These are phyloP conservation scores for Rhombomys opimus DNA, from an alignment of 2,113 vertebrate species.

Conservation along the genomic window DNA sequence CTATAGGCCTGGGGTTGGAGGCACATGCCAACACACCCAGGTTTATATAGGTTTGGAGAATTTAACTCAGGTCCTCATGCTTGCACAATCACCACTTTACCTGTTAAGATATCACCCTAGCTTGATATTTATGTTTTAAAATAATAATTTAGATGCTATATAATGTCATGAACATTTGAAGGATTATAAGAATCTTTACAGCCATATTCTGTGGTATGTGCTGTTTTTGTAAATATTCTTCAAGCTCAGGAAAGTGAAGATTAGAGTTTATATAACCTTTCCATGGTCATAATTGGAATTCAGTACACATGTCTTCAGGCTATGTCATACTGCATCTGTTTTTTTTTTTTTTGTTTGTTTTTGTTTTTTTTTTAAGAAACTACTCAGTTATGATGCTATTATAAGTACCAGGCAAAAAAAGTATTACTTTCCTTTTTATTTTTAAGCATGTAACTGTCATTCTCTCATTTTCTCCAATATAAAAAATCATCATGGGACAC, in stretches of 20 bases:
- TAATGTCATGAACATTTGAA: background rate
- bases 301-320: background rate
- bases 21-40: background rate
- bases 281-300: background rate
- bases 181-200: background rate
- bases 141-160: background rate
- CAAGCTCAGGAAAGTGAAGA: background rate
- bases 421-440: background rate
- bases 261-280: background rate
- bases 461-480: background rate
- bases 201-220: background rate
- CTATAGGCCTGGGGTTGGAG: background rate
- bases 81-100: background rate
- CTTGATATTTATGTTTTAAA: background rate
- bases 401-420: background rate
- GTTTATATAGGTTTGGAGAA: background rate
- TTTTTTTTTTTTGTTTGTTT: conserved; percentile 37
- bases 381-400: background rate
- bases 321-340: background rate
- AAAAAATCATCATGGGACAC: background rate
- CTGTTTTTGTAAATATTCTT: conserved; percentile 27
- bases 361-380: conserved; percentile 37
- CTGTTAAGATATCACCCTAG: background rate
- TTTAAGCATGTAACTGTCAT: background rate
- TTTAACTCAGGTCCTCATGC: background rate